Conservation (phyloP, 2,113 vertebrate species). For the Apodemus sylvaticus region DNA sequence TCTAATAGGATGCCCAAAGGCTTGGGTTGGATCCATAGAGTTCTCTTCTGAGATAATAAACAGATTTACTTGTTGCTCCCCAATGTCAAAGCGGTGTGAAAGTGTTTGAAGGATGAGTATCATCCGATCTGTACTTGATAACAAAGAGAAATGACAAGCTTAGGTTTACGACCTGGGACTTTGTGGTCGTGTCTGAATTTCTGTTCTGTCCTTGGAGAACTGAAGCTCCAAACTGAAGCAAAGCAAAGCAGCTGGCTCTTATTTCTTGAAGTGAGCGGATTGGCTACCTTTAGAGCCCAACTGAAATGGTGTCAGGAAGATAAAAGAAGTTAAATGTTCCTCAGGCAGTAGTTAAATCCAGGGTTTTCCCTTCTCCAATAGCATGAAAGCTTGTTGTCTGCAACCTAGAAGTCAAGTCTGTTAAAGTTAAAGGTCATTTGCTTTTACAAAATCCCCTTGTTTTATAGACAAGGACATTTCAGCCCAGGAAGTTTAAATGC, state of each 20-base stretch:
- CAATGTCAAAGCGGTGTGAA: background rate
- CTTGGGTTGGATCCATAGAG: background rate
- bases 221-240: conserved; percentile 32
- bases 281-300: conserved; percentile 27
- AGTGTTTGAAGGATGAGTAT: background rate
- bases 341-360: conserved; percentile 45
- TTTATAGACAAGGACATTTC: conserved; percentile 70
- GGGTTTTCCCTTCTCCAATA: conserved; percentile 46
- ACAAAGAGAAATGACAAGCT: background rate
- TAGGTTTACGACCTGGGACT: background rate
- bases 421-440: conserved; percentile 68
- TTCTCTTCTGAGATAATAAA: conserved; percentile 15
- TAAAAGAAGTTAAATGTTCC: conserved; percentile 41
- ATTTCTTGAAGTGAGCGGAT: conserved; percentile 14
- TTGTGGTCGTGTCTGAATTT: conserved; percentile 11
- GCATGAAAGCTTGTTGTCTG: conserved; percentile 42
- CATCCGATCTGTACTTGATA: background rate
- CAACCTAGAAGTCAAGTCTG: conserved; percentile 55
- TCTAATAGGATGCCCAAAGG: background rate
- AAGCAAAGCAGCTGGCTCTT: conserved; percentile 10
- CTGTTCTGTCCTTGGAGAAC: background rate
- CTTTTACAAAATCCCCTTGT: conserved; percentile 71
- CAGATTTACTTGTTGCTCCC: background rate
- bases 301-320: conserved; percentile 48
- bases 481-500: conserved; percentile 66